Conservation (phyloP, 2,113 vertebrate genomes). For the Platichthys stellatus region DNA sequence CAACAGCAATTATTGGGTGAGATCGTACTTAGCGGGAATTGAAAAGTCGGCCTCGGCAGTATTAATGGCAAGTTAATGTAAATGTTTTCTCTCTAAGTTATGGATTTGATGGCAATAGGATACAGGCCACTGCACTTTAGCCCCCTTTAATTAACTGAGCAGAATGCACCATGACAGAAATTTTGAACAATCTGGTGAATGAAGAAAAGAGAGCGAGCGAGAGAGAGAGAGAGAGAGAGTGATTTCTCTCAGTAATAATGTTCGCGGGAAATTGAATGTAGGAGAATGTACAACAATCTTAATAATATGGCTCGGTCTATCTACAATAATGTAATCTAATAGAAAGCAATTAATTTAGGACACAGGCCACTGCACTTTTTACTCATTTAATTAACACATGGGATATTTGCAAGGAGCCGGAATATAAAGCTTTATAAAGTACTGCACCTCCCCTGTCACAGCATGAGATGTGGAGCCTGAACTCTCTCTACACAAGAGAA, state of each 20-base stretch:
- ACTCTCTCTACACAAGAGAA: conserved; percentile 59
- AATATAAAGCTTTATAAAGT: conserved; percentile 77
- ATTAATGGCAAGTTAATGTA: conserved; percentile 81
- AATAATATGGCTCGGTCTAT: conserved; percentile 81
- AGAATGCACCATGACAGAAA: conserved; percentile 78
- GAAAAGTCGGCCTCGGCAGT: conserved; percentile 74
- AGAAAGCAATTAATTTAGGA: conserved; percentile 88
- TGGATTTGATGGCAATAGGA: conserved; percentile 83
- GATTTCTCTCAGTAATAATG: conserved; percentile 81
- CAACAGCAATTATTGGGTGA: conserved; percentile 73
- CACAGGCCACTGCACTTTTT: conserved; percentile 86
- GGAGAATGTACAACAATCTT: conserved; percentile 85
- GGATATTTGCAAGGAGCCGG: conserved; percentile 77
- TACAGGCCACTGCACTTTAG: conserved; percentile 83
- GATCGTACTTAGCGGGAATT: conserved; percentile 79
- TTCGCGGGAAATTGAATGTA: conserved; percentile 87
- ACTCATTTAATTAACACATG: conserved; percentile 84
- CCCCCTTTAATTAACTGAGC: conserved; percentile 84
- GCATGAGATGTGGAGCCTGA: conserved; percentile 54
- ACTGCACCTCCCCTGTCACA: conserved; percentile 73
- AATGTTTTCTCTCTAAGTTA: conserved; percentile 82
- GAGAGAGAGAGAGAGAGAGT: conserved; percentile 58
- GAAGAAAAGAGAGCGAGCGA: conserved; percentile 47
- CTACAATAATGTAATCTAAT: conserved; percentile 85
- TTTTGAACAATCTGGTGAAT: conserved; percentile 75